A percentile compares a stretch with the other conserved stretches of the same genome.
phyloP scores from a whole-genome alignment of 2,797 vertebrate genomes.

The Borostomias antarcticus region DNA sequence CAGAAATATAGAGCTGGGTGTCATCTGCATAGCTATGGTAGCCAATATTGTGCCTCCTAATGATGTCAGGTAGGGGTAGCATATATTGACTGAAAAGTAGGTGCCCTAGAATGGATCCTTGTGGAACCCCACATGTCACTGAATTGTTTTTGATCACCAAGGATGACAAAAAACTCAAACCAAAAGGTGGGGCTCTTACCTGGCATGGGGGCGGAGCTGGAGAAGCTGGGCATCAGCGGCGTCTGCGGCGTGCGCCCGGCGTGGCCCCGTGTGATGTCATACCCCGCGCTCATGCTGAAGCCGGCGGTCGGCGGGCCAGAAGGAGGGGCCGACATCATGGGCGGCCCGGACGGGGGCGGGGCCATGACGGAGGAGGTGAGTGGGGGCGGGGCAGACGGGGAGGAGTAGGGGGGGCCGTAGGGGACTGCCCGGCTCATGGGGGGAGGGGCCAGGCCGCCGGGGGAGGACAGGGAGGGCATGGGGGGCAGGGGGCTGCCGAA shows the following conservation, averaged over 20 bases:
- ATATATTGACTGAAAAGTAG: too few species aligned
- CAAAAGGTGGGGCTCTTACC: slow-evolving; percentile 71
- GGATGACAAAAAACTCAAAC: too few species aligned
- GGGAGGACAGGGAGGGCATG: slow-evolving; percentile 33
- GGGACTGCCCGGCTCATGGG: slow-evolving; percentile 44
- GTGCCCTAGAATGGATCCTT: too few species aligned
- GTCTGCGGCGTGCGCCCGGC: slow-evolving; percentile 94
- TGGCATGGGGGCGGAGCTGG: slow-evolving; percentile 74
- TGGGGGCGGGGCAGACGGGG: slow-evolving; percentile 45
- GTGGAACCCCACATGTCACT: too few species aligned
- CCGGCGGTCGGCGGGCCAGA: slow-evolving; percentile 78
- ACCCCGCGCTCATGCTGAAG: slow-evolving; percentile 80
- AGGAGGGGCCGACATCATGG: slow-evolving; percentile 71
- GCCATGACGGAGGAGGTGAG: slow-evolving; percentile 40
- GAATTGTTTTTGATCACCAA: too few species aligned
- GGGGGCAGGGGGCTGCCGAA: slow-evolving; percentile 49
- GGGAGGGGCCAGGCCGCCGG: slow-evolving; percentile 43
- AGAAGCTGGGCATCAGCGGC: slow-evolving; percentile 90
- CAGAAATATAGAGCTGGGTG: too few species aligned
- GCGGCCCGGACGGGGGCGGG: slow-evolving; percentile 31
- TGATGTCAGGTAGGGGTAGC: too few species aligned
- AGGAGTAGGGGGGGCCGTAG: slow-evolving; percentile 45
- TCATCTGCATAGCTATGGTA: too few species aligned
- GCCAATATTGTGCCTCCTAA: too few species aligned
- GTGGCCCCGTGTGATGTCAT: slow-evolving; percentile 94